A percentile compares a stretch with the other conserved stretches of the same genome.
Evolutionary conservation across 2,113 vertebrate species (phyloP).

Genomic region (Alexandromys fortis): DNA sequence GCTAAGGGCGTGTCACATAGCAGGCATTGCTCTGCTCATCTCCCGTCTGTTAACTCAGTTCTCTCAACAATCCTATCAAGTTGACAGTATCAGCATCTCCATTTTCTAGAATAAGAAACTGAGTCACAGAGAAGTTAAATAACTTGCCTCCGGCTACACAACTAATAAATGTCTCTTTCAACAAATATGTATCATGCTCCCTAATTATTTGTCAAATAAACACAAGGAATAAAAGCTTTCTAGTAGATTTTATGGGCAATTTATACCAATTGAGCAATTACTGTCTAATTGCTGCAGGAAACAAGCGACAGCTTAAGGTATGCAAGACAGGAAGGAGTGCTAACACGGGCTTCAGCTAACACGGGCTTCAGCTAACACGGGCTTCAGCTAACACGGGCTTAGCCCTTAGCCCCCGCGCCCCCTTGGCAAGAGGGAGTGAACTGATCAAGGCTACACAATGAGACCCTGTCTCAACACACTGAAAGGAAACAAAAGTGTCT

Average conservation of each 20-base stretch:
- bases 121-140: constrained; percentile 26
- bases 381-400: neutral
- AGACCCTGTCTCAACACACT: neutral
- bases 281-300: constrained; percentile 42
- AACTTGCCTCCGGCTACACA: constrained; percentile 54
- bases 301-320: constrained; percentile 58
- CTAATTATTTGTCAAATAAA: constrained; percentile 36
- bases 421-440: neutral
- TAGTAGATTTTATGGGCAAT: constrained; percentile 15
- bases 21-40: constrained; percentile 32
- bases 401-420: neutral
- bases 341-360: neutral
- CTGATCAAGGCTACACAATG: neutral
- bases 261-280: constrained; percentile 33
- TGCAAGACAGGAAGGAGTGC: neutral
- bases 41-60: constrained; percentile 17
- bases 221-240: constrained; percentile 46
- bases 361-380: neutral
- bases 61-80: constrained; percentile 47
- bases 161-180: constrained; percentile 52
- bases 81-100: constrained; percentile 11
- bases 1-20: constrained; percentile 18
- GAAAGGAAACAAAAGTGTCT: neutral
- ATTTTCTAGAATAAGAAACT: constrained; percentile 46
- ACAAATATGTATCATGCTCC: constrained; percentile 13